These are phyloP conservation scores for Trachemys scripta DNA, from an alignment of 2,113 vertebrate genomes.

Conservation along the genomic window DNA sequence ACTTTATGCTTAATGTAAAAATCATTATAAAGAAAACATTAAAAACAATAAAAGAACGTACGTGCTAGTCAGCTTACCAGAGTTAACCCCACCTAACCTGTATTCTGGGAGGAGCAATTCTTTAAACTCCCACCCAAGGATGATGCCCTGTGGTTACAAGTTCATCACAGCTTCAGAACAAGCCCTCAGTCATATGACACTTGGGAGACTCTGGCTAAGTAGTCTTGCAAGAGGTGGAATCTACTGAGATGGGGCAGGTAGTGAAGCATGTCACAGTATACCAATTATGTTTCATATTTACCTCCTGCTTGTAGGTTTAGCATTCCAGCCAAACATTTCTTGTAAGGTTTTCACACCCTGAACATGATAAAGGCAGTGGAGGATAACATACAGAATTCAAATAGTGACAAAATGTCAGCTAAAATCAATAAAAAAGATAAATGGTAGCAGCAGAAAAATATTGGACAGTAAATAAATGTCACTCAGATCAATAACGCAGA, in stretches of 20 bases:
- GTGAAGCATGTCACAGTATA: not conserved
- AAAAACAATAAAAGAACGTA: not conserved
- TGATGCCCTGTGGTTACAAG: not conserved
- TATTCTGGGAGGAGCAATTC: not conserved
- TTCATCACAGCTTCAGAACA: not conserved
- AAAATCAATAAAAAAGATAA: not conserved
- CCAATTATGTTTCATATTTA: not conserved
- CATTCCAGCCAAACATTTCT: not conserved
- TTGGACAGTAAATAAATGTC: not conserved
- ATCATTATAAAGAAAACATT: not conserved
- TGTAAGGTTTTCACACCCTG: not conserved
- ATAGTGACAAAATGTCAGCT: not conserved
- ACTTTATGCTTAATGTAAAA: not conserved
- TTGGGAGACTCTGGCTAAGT: accelerated
- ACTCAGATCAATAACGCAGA: not conserved
- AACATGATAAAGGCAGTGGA: not conserved
- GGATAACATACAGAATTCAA: not conserved
- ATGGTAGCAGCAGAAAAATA: not conserved
- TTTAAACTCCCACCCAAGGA: not conserved
- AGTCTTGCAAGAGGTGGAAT: not conserved
- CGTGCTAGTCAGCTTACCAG: not conserved
- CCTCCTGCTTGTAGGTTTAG: not conserved
- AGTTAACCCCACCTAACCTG: not conserved
- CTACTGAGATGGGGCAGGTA: not conserved
- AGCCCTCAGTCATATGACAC: not conserved